These are phyloP conservation scores for Scaeva pyrastri DNA, from an alignment of 2,888 invertebrate species.

Conservation along the genomic window DNA sequence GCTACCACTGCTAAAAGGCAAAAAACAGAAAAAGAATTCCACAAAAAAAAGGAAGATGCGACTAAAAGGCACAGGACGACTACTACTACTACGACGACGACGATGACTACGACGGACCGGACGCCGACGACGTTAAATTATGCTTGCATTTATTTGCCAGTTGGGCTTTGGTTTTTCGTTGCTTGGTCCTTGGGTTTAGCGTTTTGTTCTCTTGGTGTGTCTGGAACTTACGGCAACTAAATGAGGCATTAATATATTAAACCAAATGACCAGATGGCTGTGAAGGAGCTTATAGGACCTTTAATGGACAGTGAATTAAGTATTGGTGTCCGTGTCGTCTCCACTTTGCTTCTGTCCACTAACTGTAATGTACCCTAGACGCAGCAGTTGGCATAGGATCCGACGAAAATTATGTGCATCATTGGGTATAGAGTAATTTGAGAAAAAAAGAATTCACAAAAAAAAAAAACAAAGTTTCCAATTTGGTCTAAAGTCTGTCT, in stretches of 20 bases:
- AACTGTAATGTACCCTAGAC: slow-evolving; percentile 12
- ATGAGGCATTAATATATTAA: slow-evolving; percentile 72
- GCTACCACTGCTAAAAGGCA: slow-evolving; percentile 41
- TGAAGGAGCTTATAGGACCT: slow-evolving; percentile 58
- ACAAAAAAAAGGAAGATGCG: slow-evolving; percentile 38
- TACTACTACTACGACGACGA: too few relatives aligned
- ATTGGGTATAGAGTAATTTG: slow-evolving; percentile 29
- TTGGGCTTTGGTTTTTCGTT: slow-evolving; percentile 11
- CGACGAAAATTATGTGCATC: slow-evolving; percentile 28
- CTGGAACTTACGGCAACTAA: slow-evolving; percentile 68
- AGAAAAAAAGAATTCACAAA: neutral
- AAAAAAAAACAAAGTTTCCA: too few relatives aligned
- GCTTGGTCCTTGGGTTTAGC: slow-evolving; percentile 23
- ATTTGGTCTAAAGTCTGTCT: neutral
- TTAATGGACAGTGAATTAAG: slow-evolving; percentile 59
- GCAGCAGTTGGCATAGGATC: slow-evolving; percentile 10
- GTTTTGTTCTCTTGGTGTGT: slow-evolving; percentile 54
- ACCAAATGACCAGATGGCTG: slow-evolving; percentile 64
- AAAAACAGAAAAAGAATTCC: slow-evolving; percentile 10
- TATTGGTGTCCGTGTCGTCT: slow-evolving; percentile 16
- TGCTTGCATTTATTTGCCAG: slow-evolving; percentile 73
- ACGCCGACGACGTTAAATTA: slow-evolving; percentile 75
- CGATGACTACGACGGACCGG: too few relatives aligned
- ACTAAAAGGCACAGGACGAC: slow-evolving; percentile 56
- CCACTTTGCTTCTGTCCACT: neutral